These are phyloP conservation scores for Ascaphus truei DNA, from an alignment of 2,113 vertebrate genomes.

Conservation along the genomic window DNA sequence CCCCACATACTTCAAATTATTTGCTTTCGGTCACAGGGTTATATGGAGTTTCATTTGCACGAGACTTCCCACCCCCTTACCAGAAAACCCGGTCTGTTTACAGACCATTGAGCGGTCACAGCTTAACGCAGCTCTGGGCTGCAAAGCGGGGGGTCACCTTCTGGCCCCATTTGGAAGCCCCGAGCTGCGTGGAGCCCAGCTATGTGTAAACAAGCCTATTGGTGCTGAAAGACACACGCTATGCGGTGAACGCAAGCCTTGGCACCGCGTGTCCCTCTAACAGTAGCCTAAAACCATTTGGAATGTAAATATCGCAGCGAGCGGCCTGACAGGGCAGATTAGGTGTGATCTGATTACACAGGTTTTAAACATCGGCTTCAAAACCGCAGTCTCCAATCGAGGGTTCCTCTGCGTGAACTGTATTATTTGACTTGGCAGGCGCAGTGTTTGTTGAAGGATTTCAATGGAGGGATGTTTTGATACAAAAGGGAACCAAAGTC, in stretches of 20 bases:
- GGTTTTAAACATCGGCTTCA: neutral
- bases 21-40: neutral
- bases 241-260: neutral
- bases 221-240: neutral
- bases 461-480: neutral
- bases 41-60: neutral
- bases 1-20: neutral
- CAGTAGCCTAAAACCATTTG: constrained; percentile 31
- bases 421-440: constrained; percentile 10
- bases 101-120: neutral
- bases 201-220: neutral
- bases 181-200: neutral
- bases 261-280: neutral
- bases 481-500: constrained; percentile 9
- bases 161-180: neutral
- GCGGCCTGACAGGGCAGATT: constrained; percentile 18
- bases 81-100: neutral
- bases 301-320: constrained; percentile 12
- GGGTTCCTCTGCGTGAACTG: neutral
- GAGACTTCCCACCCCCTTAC: neutral
- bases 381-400: constrained; percentile 9
- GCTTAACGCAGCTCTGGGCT: neutral
- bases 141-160: neutral
- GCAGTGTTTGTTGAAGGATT: neutral
- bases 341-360: constrained; percentile 30